Base-by-base conservation (phyloP, 2,888 invertebrate genomes). In the Muschampia plurimacula region DNA sequence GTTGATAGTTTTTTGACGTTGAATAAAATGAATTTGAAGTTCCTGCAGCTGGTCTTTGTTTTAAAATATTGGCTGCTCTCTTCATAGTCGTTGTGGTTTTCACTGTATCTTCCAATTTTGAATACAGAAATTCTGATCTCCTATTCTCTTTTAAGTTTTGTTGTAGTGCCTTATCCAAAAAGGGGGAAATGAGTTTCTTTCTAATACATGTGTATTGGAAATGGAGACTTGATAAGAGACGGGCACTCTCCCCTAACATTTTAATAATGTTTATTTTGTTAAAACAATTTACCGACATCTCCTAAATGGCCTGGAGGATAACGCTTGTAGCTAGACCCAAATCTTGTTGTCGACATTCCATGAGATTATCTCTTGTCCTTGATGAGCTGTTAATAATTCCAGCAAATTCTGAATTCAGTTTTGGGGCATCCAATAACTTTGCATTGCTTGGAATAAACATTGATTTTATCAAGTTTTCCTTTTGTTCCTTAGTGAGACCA, bases 221-320 rank as follows among this genome's bases (percentile, higher is more conserved):
- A 9, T 55, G 55, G 10, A 22, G 22, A 9, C 22, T 55, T n/a
- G 55, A 22, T 9, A 55, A 22, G 55, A 55, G 55, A 55, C 55
- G 55, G 55, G 55, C 55, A 55, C 55, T 22, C 4, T 55, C 55
- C 22, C 55, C 55, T 55, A 55, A 55, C 55, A 55, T 22, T 22
- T 55, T 55, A 22, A 55, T 55, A 10, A 22, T 22, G 10, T 55
- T 55, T 2, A 55, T 55, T 22, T 55, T 55, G 22, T 55, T 9
- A 22, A 55, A 55, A 9, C 6, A 22, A 3, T 22, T 55, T 22
- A 22, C 22, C 9, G 55, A 55, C 55, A 55, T 55, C n/a, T 55
- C 22, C 3, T 55, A 22, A 9, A 55, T 55, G 9, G 55, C 22
- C 5, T 9, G 22, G 22, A 55, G 9, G 22, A 55, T 55, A 55